A percentile compares a stretch with the other conserved stretches of the same genome.
These are phyloP conservation scores for Norana najaformis DNA, from an alignment of 2,888 invertebrate species.

Conservation along the genomic window DNA sequence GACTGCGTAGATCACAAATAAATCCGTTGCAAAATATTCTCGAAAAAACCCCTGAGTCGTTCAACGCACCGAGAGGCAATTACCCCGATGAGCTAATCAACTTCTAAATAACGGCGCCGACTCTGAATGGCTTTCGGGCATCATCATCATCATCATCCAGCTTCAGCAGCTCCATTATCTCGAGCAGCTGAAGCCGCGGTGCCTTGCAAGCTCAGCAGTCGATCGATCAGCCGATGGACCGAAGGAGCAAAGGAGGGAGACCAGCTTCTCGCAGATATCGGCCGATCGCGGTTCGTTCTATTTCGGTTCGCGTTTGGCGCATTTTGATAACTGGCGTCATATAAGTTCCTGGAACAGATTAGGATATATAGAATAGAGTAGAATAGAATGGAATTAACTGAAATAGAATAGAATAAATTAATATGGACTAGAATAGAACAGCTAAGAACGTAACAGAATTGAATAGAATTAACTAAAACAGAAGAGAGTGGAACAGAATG, in stretches of 20 bases:
- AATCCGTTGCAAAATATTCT: background rate
- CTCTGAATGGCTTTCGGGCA: background rate
- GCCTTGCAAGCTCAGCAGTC: background rate
- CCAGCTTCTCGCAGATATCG: background rate
- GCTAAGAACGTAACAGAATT: no score
- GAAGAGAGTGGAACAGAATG: no score
- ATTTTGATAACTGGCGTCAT: background rate
- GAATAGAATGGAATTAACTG: no score
- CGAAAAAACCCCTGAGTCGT: background rate
- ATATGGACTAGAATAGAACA: no score
- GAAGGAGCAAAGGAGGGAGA: background rate
- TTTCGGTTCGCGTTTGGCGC: background rate
- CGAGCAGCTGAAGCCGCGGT: background rate
- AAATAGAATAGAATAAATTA: no score
- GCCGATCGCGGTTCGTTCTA: no score
- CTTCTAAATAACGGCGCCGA: background rate
- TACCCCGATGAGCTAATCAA: background rate
- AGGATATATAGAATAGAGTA: no score
- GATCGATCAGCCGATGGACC: background rate
- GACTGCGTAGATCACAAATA: background rate
- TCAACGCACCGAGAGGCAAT: background rate
- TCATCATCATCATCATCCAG: background rate
- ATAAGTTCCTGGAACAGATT: no score
- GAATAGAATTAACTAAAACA: no score
- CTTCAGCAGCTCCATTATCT: background rate